phyloP scores from a whole-genome alignment of 2,888 invertebrate genomes.

The Diadegma fenestrale region DNA sequence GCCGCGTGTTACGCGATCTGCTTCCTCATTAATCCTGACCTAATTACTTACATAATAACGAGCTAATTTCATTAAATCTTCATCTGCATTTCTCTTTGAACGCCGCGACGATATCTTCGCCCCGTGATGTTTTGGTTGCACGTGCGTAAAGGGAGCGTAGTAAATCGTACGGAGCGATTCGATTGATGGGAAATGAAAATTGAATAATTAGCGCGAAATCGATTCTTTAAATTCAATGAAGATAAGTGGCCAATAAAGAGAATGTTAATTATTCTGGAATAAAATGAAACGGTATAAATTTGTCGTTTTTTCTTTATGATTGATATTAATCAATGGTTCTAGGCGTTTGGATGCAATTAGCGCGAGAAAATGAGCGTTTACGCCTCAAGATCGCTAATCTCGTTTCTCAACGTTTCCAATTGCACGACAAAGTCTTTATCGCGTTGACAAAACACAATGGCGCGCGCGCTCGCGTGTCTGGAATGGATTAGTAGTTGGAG shows the following conservation, averaged over 20 bases:
- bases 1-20: background rate
- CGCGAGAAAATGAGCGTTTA: slow-evolving; percentile 8
- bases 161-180: no score
- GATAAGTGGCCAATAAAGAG: background rate
- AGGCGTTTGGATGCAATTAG: background rate
- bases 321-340: background rate
- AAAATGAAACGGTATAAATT: background rate
- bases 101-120: no score
- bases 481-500: slow-evolving; percentile 29
- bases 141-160: no score
- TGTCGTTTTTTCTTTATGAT: background rate
- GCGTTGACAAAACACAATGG: slow-evolving; percentile 36
- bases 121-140: no score
- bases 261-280: background rate
- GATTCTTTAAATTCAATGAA: background rate
- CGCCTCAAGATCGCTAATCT: background rate
- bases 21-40: background rate
- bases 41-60: background rate
- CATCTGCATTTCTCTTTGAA: background rate
- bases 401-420: background rate
- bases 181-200: background rate
- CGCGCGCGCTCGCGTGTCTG: slow-evolving; percentile 51
- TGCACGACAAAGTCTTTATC: slow-evolving; percentile 28
- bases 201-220: background rate
- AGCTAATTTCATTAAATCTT: background rate